These are phyloP conservation scores for Ceuthmochares aereus DNA, from an alignment of 2,113 vertebrate genomes.

Conservation along the genomic window DNA sequence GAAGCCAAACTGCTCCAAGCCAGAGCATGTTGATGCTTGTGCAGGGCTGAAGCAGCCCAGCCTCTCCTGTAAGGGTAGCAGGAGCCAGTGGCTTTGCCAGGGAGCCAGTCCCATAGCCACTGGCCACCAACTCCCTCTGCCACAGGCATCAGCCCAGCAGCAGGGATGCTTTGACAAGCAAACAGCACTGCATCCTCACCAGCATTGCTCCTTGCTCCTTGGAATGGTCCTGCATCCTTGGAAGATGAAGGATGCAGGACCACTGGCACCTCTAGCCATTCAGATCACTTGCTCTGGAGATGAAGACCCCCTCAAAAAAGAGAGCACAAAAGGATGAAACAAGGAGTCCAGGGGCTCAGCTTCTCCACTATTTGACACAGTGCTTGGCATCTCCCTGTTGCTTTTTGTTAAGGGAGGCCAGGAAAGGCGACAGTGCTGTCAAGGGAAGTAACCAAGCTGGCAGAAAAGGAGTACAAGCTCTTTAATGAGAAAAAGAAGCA, in stretches of 20 bases:
- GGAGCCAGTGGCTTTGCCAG: neutral
- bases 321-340: neutral
- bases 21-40: accelerated
- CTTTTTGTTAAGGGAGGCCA: neutral
- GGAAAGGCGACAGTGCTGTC: accelerated
- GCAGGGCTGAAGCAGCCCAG: neutral
- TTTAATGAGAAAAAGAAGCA: neutral
- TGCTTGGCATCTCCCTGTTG: neutral
- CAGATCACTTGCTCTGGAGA: neutral
- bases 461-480: neutral
- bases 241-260: accelerated
- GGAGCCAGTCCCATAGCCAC: too few species aligned
- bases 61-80: neutral
- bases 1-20: neutral
- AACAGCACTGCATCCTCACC: neutral
- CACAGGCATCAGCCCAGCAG: neutral
- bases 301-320: neutral
- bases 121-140: neutral
- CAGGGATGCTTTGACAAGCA: neutral
- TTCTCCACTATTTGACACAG: accelerated
- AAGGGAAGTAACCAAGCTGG: neutral
- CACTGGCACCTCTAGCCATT: accelerated
- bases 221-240: too few species aligned
- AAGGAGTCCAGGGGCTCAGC: neutral
- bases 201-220: neutral